Evolutionary conservation across 2,797 vertebrate genomes (phyloP), one percentile per base, ranked within the genome.

Genomic region (Echeneis naucrates): DNA sequence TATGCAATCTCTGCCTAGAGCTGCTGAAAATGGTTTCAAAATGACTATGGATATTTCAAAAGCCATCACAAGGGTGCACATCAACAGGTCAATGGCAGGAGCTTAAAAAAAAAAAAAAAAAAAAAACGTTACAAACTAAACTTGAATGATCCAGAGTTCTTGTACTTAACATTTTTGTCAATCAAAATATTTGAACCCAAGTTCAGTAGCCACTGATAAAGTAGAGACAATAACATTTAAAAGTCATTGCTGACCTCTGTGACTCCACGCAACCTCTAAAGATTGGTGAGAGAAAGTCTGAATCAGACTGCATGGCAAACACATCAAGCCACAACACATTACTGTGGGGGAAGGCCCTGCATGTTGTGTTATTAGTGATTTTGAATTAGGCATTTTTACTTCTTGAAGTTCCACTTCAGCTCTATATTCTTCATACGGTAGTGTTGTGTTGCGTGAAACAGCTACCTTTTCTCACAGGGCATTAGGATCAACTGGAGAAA

Each of bases 1-100:
- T n/a, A 63, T 57, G 38, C 16, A 64, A 42, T 65, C 17, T 59
- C 27, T 58, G 26, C 52, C 12, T 53, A 38, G 7, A 21, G 47
- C 54, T 32, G 23, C 26, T 12, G 33, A 12, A 54, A 51, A 57
- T 12, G 3, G 3, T 13, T 24, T 32, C 26, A 27, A 37, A 69
- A 62, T 16, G 8, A 7, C 59, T 4, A 58, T 8, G 35, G 13
- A 58, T 5, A 40, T 37, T 42, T 42, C 42, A 13, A 8, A 5
- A n/a, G 40, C 16, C 8, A 44, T 42, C 40, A 19, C 40, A 40
- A 40, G 0, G 16, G 8, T 6, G 7, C 19, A 6, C 16, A 44
- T 8, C 2, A 5, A 8, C 17, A 8, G 40, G 40, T 5, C 40
- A 42, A 1, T 42, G 40, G 40, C 8, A 42, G 16, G 40, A 2